Percentiles rank a stretch among this genome's conserved stretches.
These are phyloP conservation scores for Otis tarda DNA, from an alignment of 2,113 vertebrate species.

Conservation along the genomic window DNA sequence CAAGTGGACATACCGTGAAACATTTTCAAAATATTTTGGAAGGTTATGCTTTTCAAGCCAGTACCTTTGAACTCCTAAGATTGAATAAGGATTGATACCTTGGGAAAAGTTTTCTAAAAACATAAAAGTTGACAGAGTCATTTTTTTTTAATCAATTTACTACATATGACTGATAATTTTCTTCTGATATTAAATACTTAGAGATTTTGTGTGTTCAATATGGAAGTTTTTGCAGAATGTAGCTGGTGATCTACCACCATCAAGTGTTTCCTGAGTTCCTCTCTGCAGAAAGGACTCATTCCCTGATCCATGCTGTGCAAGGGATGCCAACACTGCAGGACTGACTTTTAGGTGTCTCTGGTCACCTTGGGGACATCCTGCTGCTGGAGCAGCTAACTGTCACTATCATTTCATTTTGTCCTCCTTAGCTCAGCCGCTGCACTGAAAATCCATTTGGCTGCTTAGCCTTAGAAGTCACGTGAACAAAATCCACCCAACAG, in stretches of 20 bases:
- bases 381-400: neutral
- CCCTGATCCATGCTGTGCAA: neutral
- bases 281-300: slow-evolving; percentile 19
- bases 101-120: neutral
- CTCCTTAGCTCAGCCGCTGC: neutral
- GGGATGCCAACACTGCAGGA: neutral
- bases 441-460: neutral
- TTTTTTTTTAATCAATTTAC: neutral
- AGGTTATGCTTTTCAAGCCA: neutral
- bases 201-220: neutral
- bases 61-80: neutral
- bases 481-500: neutral
- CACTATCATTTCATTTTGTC: neutral
- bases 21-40: neutral
- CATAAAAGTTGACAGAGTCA: neutral
- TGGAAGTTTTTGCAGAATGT: neutral
- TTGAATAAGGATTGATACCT: neutral
- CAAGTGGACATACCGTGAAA: neutral
- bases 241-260: neutral
- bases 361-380: neutral
- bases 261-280: slow-evolving; percentile 6
- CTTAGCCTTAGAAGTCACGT: neutral
- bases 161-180: neutral
- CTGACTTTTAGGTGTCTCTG: neutral
- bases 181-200: neutral